A percentile compares a stretch with the other conserved stretches of the same genome.
phyloP scores from a whole-genome alignment of 2,888 invertebrate genomes.

The Drosophila eohydei region DNA sequence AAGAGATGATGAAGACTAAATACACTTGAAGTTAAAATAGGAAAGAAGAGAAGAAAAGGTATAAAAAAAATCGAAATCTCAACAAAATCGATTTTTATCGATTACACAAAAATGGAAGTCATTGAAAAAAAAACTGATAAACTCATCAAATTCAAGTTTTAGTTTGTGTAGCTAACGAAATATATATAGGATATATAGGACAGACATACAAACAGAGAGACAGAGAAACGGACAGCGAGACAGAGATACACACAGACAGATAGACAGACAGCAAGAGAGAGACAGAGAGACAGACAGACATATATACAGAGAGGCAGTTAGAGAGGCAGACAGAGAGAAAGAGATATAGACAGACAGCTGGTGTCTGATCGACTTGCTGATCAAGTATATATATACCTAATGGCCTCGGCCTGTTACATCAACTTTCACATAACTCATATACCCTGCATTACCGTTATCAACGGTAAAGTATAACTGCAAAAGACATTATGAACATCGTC shows the following conservation, averaged over 20 bases:
- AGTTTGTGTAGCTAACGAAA: too few species aligned
- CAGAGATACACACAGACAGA: not conserved
- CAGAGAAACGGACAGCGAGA: too few species aligned
- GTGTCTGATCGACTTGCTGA: not conserved
- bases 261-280: not conserved
- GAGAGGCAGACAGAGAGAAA: not conserved
- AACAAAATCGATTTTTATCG: too few species aligned
- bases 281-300: not conserved
- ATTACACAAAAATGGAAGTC: too few species aligned
- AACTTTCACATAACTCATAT: not conserved
- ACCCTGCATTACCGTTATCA: not conserved
- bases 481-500: slow-evolving; percentile 46
- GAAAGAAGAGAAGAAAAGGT: too few species aligned
- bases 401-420: not conserved
- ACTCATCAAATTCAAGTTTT: too few species aligned
- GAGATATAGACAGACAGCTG: not conserved
- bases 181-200: too few species aligned
- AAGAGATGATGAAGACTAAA: not conserved
- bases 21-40: too few species aligned
- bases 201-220: too few species aligned
- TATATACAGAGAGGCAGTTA: not conserved
- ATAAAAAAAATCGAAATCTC: too few species aligned
- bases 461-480: slow-evolving; percentile 48
- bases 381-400: not conserved
- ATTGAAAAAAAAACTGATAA: too few species aligned